Conservation (phyloP, 2,113 vertebrate genomes). For the Cyrtonyx montezumae region DNA sequence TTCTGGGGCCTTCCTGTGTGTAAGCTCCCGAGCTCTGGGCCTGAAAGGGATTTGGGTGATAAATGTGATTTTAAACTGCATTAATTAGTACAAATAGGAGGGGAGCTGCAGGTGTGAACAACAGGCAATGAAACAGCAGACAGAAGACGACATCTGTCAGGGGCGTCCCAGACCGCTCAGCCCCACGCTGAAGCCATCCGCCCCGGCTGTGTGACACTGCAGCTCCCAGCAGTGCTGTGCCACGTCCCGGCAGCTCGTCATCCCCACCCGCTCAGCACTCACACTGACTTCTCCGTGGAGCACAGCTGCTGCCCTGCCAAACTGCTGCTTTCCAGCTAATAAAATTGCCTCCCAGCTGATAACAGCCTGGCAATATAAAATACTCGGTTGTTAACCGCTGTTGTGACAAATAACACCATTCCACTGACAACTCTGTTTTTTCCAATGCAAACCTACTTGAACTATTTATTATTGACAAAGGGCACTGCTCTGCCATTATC, state of each 20-base stretch:
- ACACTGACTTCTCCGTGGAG: not conserved
- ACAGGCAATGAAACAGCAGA: not conserved
- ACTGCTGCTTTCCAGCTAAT: conserved; percentile 8
- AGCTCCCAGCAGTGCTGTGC: too few species aligned
- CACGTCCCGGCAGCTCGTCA: too few species aligned
- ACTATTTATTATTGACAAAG: conserved; percentile 22
- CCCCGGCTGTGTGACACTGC: not conserved
- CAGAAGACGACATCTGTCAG: accelerated
- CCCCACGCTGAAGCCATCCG: not conserved
- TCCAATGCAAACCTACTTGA: conserved; percentile 32
- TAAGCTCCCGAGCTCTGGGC: accelerated
- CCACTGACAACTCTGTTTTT: conserved; percentile 36
- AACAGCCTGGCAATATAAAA: conserved; percentile 20
- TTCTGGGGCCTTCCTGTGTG: not conserved
- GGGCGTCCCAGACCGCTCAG: not conserved
- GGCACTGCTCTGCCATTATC: conserved; percentile 23
- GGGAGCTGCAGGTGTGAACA: not conserved
- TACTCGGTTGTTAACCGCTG: conserved; percentile 6
- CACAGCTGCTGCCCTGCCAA: conserved; percentile 6
- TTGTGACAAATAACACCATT: conserved; percentile 60
- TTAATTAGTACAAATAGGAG: not conserved
- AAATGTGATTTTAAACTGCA: accelerated
- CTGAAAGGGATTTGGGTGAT: not conserved
- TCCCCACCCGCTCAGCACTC: not conserved
- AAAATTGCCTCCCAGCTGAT: conserved; percentile 43